Percentiles rank a stretch among this genome's conserved stretches.
Conservation (phyloP, 1,140 invertebrate species). For the Sycophaga agraensis region DNA sequence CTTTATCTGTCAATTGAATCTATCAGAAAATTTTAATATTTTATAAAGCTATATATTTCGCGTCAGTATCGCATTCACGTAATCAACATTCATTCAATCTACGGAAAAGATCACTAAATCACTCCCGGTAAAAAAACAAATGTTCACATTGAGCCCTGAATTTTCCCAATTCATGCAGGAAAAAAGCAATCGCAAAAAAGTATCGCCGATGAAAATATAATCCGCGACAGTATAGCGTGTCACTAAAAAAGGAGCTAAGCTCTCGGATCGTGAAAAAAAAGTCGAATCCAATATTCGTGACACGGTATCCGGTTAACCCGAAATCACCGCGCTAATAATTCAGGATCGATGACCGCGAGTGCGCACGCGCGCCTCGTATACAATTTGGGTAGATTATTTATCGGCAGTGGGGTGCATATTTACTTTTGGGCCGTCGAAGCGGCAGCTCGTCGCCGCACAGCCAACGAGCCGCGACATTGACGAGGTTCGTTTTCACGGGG, state of each 20-base stretch:
- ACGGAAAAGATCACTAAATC: too few relatives aligned
- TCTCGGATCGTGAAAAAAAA: background rate
- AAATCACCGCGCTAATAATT: conserved; percentile 22
- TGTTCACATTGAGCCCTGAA: too few relatives aligned
- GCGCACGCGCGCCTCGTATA: background rate
- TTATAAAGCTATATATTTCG: too few relatives aligned
- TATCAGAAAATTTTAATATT: too few relatives aligned
- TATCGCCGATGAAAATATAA: background rate
- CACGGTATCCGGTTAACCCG: background rate
- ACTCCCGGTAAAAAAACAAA: too few relatives aligned
- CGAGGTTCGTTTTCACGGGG: conserved; percentile 10
- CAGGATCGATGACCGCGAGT: conserved; percentile 7
- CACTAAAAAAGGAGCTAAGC: background rate
- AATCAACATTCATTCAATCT: too few relatives aligned
- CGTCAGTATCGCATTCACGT: too few relatives aligned
- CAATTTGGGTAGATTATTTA: conserved; percentile 18
- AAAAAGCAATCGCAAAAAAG: background rate
- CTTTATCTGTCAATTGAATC: too few relatives aligned
- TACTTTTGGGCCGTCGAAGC: conserved; percentile 5
- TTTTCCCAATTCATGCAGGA: background rate
- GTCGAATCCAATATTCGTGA: conserved; percentile 15
- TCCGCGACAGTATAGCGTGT: background rate
- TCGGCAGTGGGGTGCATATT: conserved; percentile 13
- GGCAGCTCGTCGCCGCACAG: background rate
- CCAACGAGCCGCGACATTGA: conserved; percentile 11